phyloP scores from a whole-genome alignment of 2,797 vertebrate genomes.

The Sebastolobus alascanus region DNA sequence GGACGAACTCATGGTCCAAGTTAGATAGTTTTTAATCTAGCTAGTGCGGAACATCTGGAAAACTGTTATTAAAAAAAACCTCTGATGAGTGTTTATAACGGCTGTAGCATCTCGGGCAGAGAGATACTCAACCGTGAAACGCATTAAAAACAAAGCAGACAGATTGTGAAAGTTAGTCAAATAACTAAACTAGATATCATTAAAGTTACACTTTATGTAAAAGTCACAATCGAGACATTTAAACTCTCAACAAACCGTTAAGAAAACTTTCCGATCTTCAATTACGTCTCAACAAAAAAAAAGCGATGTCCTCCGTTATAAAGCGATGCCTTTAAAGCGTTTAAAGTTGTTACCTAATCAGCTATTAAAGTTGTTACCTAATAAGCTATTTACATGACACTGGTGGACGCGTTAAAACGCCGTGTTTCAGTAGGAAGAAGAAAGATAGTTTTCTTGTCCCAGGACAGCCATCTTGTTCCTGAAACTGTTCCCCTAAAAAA shows the following conservation, averaged over 20 bases:
- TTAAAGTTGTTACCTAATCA: constrained; percentile 13
- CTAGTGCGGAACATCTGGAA: constrained; percentile 21
- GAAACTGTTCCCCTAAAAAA: constrained; percentile 65
- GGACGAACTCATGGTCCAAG: constrained; percentile 79
- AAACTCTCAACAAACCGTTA: constrained; percentile 5
- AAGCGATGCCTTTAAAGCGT: constrained; percentile 9
- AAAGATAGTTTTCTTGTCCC: constrained; percentile 58
- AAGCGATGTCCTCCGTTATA: constrained; percentile 5
- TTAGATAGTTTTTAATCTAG: neutral
- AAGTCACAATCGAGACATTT: neutral
- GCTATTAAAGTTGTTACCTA: neutral
- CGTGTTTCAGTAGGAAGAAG: constrained; percentile 52
- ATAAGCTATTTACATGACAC: neutral
- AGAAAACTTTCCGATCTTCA: constrained; percentile 26
- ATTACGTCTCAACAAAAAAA: constrained; percentile 8
- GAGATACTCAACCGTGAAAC: neutral
- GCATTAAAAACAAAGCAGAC: neutral
- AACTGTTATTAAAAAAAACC: neutral
- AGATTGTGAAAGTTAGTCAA: neutral
- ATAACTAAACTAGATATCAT: no score
- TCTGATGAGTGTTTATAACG: neutral
- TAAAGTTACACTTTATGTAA: neutral
- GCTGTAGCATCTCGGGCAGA: neutral
- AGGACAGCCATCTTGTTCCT: constrained; percentile 88
- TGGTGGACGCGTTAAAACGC: neutral